Evolutionary conservation across 2,797 vertebrate genomes (phyloP), one percentile per base, ranked within the genome.

Genomic region (Anguilla marmorata): DNA sequence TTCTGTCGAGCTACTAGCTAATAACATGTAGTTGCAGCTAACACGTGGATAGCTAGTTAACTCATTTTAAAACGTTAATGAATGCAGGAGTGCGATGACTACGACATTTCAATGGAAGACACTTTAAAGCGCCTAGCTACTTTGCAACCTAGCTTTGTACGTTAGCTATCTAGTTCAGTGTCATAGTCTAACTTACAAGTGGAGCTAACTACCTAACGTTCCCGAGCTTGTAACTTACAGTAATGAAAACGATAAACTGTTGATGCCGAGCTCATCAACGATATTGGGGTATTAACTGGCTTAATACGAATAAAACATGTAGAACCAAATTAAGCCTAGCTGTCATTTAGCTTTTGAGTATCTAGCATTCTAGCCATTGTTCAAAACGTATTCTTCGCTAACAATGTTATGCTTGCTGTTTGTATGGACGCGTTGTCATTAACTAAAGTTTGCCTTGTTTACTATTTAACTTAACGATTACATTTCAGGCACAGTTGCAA

Each of bases 401-500:
- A 58, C 6, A 74, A 14, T 8, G 63, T 66, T 27, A n/a, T 19
- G 21, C 24, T 84, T 63, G n/a, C 14, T 85, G 12, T 9, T 56
- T 27, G 27, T 82, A 33, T 60, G 14, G 50, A 2, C 60, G 30
- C 72, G 21, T 14, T 41, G 41, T 8, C 82, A 52, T 74, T 58
- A 79, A 37, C 7, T 8, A 50, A 84, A 50, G 21, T 80, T 69
- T 84, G 60, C n/a, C 4, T 45, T 33, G 27, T 30, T 54, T 14
- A 56, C 52, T 33, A 56, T 56, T 88, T 95, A 93, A 95, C 94
- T 97, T 97, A 93, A 97, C 91, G 82, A 24, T 88, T 21, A 0
- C 7, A 72, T 69, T 19, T 76, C 93, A 99, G 98, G 98, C 88
- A 99, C 98, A 0, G 98, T 99, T 92, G 98, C 98, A 88, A 98